phyloP scores from a whole-genome alignment of 2,888 invertebrate species.

The Malthinus flaveolus region DNA sequence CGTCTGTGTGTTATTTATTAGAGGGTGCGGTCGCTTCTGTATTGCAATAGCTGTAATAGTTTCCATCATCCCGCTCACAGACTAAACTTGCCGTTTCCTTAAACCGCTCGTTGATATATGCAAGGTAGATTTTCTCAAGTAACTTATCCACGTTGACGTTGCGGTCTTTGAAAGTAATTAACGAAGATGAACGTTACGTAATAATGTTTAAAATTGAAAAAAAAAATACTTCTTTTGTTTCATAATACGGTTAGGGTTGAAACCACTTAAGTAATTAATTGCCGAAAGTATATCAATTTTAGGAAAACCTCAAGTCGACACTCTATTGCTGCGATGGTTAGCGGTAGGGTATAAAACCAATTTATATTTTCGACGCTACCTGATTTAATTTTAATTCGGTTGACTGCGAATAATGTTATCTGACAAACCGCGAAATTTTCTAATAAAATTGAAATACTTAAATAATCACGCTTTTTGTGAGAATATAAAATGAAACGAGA shows the following conservation, averaged over 20 bases:
- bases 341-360: background rate
- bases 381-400: slow-evolving; percentile 3
- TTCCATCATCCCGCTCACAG: slow-evolving; percentile 16
- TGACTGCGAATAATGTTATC: slow-evolving; percentile 1
- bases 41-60: slow-evolving; percentile 27
- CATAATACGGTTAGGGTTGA: no score
- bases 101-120: slow-evolving; percentile 11
- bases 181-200: no score
- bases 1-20: slow-evolving; percentile 34
- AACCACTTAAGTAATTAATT: no score
- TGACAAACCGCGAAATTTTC: background rate
- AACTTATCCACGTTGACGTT: no score
- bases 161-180: no score
- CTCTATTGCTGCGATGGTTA: no score
- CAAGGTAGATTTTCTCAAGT: slow-evolving; percentile 6
- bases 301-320: no score
- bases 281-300: no score
- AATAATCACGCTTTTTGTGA: background rate
- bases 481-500: no score
- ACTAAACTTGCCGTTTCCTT: slow-evolving; percentile 12
- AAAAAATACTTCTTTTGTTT: no score
- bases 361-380: slow-evolving; percentile 5
- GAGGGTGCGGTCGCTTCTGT: slow-evolving; percentile 21
- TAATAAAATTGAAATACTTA: slow-evolving; percentile 1
- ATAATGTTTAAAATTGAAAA: no score